Evolutionary conservation across 2,888 invertebrate species (phyloP).

Genomic region (Acleris literana): DNA sequence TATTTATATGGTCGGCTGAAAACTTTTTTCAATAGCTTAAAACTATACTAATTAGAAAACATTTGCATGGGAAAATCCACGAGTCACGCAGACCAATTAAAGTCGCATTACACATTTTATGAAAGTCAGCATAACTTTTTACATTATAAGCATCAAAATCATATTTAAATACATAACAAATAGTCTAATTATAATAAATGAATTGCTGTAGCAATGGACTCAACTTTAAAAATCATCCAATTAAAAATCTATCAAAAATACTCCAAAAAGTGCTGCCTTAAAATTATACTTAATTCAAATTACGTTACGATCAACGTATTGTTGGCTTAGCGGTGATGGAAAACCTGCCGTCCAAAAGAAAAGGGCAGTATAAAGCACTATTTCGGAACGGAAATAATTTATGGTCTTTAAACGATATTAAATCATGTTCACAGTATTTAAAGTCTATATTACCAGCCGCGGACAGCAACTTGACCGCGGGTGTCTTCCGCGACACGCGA

Average conservation of each 20-base stretch:
- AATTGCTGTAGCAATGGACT: conserved; percentile 28
- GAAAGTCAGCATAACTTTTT: too few relatives aligned
- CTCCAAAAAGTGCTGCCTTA: conserved; percentile 33
- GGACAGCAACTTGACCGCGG: too few relatives aligned
- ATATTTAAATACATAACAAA: neutral
- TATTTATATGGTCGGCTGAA: neutral
- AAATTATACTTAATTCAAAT: conserved; percentile 24
- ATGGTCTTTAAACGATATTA: too few relatives aligned
- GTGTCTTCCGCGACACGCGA: too few relatives aligned
- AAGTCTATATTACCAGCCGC: too few relatives aligned
- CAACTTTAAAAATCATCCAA: conserved; percentile 10
- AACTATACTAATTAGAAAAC: neutral
- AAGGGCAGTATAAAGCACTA: too few relatives aligned
- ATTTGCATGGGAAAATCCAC: neutral
- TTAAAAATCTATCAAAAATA: conserved; percentile 21
- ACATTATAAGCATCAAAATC: neutral
- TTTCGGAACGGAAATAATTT: too few relatives aligned
- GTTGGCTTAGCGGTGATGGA: conserved; percentile 1
- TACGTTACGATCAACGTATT: conserved; percentile 15
- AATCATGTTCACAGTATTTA: too few relatives aligned
- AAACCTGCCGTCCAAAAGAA: neutral
- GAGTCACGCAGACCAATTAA: neutral
- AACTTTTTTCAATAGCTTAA: neutral
- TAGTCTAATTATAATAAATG: neutral
- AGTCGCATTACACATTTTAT: neutral